Evolutionary conservation across 2,888 invertebrate species (phyloP).

Genomic region (Ennomos quercinarius): DNA sequence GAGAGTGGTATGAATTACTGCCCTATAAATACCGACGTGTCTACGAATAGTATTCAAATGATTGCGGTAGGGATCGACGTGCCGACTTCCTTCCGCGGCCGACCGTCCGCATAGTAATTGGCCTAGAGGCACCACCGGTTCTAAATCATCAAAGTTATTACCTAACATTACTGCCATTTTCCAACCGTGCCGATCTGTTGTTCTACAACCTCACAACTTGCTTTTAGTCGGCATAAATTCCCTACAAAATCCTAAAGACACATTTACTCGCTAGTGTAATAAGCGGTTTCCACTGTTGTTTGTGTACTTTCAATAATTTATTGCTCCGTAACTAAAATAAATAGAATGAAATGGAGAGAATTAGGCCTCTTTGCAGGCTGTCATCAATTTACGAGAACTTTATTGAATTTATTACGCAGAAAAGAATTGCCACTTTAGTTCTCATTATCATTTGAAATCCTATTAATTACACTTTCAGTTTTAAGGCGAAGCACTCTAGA

Average conservation of each 20-base stretch:
- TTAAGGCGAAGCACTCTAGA: slow-evolving; percentile 9
- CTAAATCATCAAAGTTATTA: slow-evolving; percentile 84
- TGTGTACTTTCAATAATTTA: slow-evolving; percentile 33
- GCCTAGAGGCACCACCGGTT: slow-evolving; percentile 64
- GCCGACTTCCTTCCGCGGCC: slow-evolving; percentile 78
- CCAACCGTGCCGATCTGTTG: slow-evolving; percentile 72
- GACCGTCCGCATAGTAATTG: slow-evolving; percentile 80
- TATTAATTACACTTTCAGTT: slow-evolving; percentile 26
- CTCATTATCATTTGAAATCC: slow-evolving; percentile 22
- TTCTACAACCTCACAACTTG: slow-evolving; percentile 64
- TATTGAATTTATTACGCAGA: slow-evolving; percentile 24
- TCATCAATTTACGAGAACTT: slow-evolving; percentile 28
- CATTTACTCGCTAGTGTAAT: slow-evolving; percentile 51
- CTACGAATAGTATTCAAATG: slow-evolving; percentile 78
- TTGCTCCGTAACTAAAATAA: slow-evolving; percentile 33
- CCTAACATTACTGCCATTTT: slow-evolving; percentile 76
- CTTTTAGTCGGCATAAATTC: slow-evolving; percentile 71
- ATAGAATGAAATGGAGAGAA: slow-evolving; percentile 34
- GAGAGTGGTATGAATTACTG: slow-evolving; percentile 72
- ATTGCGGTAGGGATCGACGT: slow-evolving; percentile 80
- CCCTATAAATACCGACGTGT: slow-evolving; percentile 76
- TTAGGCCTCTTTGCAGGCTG: slow-evolving; percentile 25
- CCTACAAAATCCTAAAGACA: slow-evolving; percentile 54
- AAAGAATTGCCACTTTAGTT: slow-evolving; percentile 19
- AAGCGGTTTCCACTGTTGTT: slow-evolving; percentile 40